These are phyloP conservation scores for Progne subis DNA, from an alignment of 2,113 vertebrate species.

Conservation along the genomic window DNA sequence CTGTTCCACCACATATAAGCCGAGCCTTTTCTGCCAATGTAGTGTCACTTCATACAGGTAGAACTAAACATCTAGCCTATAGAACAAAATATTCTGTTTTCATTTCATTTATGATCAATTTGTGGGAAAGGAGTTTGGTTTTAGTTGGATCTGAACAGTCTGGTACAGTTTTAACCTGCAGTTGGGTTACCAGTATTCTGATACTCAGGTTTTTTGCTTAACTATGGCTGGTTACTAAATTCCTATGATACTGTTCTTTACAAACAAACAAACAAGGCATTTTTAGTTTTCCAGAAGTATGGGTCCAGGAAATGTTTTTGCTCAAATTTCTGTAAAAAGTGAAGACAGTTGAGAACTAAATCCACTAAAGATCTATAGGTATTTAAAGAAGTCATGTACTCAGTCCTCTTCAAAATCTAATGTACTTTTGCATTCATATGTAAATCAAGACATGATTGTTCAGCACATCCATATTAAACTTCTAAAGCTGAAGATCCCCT, in stretches of 20 bases:
- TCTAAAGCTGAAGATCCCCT: not conserved
- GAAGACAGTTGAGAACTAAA: not conserved
- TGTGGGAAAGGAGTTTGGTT: not conserved
- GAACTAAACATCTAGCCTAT: not conserved
- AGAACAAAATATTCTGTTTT: not conserved
- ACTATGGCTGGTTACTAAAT: not conserved
- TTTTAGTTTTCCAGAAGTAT: not conserved
- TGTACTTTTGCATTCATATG: not conserved
- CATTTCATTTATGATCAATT: not conserved
- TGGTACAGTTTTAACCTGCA: not conserved
- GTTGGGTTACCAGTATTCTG: not conserved
- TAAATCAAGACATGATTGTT: not conserved
- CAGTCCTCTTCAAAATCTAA: not conserved
- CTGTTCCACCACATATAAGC: not conserved
- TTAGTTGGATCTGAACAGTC: not conserved
- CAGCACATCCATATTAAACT: not conserved
- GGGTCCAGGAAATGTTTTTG: not conserved
- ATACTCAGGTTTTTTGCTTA: not conserved
- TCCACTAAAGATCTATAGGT: not conserved
- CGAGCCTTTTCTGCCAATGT: not conserved
- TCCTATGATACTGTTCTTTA: not conserved
- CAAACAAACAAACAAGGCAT: not conserved
- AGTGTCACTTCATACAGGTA: not conserved
- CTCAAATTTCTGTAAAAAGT: not conserved
- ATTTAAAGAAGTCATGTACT: not conserved